Conservation (phyloP, 2,888 invertebrate species). For the Pharmacophagus antenor region DNA sequence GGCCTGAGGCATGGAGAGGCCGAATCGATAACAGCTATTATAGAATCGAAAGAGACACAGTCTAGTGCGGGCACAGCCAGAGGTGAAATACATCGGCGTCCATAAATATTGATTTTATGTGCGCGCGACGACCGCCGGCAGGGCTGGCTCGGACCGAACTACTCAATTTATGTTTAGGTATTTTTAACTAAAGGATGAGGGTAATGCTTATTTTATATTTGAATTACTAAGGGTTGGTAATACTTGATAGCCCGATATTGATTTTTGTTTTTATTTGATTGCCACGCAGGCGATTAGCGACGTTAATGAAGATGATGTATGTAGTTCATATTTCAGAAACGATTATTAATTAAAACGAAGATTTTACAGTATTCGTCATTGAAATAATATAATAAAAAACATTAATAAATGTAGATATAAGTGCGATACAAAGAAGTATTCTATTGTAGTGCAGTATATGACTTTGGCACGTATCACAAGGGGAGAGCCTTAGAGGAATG, state of each 20-base stretch:
- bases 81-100: constrained; percentile 66
- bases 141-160: constrained; percentile 45
- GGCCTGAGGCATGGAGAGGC: constrained; percentile 24
- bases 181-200: constrained; percentile 29
- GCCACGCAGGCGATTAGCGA: no score
- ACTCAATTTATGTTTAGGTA: constrained; percentile 28
- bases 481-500: neutral
- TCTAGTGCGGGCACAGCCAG: constrained; percentile 41
- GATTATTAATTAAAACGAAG: no score
- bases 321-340: no score
- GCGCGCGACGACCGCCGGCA: constrained; percentile 48
- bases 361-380: no score
- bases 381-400: neutral
- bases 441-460: neutral
- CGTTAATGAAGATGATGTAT: no score
- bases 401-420: no score
- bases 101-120: constrained; percentile 77
- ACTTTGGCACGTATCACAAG: neutral
- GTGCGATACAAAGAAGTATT: neutral
- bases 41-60: constrained; percentile 33
- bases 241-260: neutral
- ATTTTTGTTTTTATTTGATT: no score
- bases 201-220: constrained; percentile 28
- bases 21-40: constrained; percentile 36
- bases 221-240: constrained; percentile 20